Base-by-base conservation (phyloP, 2,888 invertebrate genomes). In the Harpalus rufipes region DNA sequence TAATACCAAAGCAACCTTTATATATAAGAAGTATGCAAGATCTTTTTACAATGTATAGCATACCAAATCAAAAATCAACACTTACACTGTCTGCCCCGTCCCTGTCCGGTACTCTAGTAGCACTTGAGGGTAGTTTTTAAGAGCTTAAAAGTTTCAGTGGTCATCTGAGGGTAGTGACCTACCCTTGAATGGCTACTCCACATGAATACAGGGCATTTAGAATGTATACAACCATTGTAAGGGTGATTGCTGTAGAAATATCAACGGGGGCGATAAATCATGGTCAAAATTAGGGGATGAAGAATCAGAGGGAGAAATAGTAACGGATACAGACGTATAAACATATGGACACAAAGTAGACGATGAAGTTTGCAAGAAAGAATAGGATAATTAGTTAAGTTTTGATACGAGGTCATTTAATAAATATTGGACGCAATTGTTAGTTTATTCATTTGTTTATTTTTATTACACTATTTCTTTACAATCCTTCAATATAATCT, bases 71-170 rank as follows among this genome's bases (percentile, higher is more conserved):
- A 21, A 21, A 21, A 21, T 21, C 21, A 21, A 21, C 21, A 21
- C 21, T 21, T 32, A 32, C 32, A 32, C 32, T 32, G 32, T 32
- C 32, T 32, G 32, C 3, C 32, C 5, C 5, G 5, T 32, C 32
- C 5, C 32, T 32, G 32, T 32, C 32, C 32, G 32, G 32, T 32
- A 32, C 5, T 4, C 44, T 12, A 51, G 8, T 8, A 12, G 44
- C 44, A 51, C 44, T 51, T 12, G 44, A 51, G 44, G 32, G 44
- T 12, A 51, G 44, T 51, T 32, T 1, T 51, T 51, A 51, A 51
- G 44, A 12, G 44, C 58, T 79, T 79, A 59, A 79, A 58, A 79
- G 21, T 58, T 79, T 79, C 79, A 79, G 56, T 21, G 79, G 58
- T 79, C 58, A 79, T 63, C 63, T 21, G 16, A 7, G 63, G 12